Percentiles rank a stretch among this genome's conserved stretches.
phyloP scores from a whole-genome alignment of 2,113 vertebrate species.

The Ailurus styani region DNA sequence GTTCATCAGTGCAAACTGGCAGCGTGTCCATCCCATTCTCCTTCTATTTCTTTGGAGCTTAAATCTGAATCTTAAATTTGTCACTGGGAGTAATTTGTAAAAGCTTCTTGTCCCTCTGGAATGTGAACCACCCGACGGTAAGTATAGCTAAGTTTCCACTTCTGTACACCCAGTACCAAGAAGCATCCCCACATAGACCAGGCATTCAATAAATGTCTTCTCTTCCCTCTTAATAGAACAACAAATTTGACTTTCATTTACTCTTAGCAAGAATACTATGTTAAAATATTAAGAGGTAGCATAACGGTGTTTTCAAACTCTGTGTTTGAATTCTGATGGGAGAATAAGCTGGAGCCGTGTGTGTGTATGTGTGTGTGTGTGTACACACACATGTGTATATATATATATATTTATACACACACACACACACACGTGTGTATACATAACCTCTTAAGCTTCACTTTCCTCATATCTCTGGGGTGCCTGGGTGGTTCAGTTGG shows the following conservation, averaged over 20 bases:
- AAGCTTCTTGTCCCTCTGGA: neutral
- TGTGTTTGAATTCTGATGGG: neutral
- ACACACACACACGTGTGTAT: neutral
- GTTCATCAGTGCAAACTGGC: neutral
- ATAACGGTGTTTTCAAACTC: neutral
- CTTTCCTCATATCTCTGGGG: neutral
- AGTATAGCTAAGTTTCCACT: neutral
- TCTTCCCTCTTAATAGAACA: neutral
- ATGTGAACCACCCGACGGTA: neutral
- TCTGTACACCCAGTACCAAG: neutral
- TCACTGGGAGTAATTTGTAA: neutral
- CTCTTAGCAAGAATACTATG: neutral
- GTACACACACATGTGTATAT: neutral
- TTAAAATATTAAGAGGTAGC: neutral
- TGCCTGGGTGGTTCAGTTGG: neutral
- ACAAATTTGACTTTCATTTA: neutral
- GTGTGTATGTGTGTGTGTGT: neutral
- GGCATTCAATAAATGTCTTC: neutral
- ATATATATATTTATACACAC: neutral
- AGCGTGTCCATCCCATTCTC: neutral
- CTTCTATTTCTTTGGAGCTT: neutral
- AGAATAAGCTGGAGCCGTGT: neutral
- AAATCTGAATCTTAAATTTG: neutral
- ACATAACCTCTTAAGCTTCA: neutral
- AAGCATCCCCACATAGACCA: neutral